Percentiles rank a stretch among this genome's conserved stretches.
These are phyloP conservation scores for Pseudachorutes palmiensis DNA, from an alignment of 1,140 invertebrate genomes.

Conservation along the genomic window DNA sequence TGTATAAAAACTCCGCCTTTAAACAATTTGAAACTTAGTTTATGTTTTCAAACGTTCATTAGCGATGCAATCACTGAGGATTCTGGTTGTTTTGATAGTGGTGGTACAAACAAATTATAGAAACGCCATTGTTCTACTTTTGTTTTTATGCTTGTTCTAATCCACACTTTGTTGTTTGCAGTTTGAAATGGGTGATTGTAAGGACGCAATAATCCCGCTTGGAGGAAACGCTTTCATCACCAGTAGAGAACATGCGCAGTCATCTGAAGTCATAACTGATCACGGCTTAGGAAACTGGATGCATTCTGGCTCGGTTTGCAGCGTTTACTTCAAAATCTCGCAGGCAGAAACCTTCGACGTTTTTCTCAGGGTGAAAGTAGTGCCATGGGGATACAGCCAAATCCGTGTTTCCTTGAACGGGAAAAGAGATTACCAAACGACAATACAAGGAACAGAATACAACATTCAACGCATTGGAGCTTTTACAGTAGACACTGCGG, in stretches of 20 bases:
- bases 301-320: neutral
- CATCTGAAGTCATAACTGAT: constrained; percentile 14
- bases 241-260: constrained; percentile 1
- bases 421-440: neutral
- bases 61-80: no score
- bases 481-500: neutral
- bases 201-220: no score
- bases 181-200: no score
- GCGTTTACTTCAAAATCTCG: constrained; percentile 13
- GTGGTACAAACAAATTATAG: no score
- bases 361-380: constrained; percentile 11
- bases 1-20: no score
- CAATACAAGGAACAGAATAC: constrained; percentile 7
- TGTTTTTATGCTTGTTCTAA: no score
- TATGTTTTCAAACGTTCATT: no score
- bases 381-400: neutral
- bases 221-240: constrained; percentile 22
- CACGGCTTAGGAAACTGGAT: constrained; percentile 19
- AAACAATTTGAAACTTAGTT: no score
- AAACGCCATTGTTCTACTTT: no score
- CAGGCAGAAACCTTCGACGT: neutral
- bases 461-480: constrained; percentile 9
- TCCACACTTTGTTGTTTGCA: no score
- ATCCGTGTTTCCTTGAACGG: constrained; percentile 3
- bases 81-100: no score